A percentile compares a stretch with the other conserved stretches of the same genome.
phyloP scores from a whole-genome alignment of 2,888 invertebrate species.

The Abscondita cerata region DNA sequence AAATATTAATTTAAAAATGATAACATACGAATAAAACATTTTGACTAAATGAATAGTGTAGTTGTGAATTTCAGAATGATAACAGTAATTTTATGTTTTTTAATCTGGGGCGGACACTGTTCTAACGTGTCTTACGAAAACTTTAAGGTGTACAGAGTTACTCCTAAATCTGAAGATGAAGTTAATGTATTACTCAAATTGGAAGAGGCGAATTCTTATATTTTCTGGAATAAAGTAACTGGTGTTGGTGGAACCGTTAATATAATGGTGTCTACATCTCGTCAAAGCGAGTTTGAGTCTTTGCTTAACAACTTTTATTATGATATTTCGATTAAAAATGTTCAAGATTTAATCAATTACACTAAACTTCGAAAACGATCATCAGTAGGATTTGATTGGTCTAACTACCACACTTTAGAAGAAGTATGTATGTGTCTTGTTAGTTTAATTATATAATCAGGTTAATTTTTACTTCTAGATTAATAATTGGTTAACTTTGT shows the following conservation, averaged over 20 bases:
- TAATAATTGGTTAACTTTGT: constrained; percentile 64
- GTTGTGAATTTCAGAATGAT: too few species aligned
- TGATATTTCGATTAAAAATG: constrained; percentile 63
- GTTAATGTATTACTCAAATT: constrained; percentile 5
- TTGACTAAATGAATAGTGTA: too few species aligned
- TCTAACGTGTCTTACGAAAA: constrained; percentile 38
- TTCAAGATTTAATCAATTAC: constrained; percentile 60
- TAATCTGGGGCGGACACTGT: too few species aligned
- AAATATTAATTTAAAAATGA: too few species aligned
- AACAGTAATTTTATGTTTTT: too few species aligned
- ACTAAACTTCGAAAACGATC: constrained; percentile 52
- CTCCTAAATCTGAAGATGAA: constrained; percentile 40
- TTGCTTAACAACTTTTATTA: constrained; percentile 56
- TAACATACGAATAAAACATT: too few species aligned
- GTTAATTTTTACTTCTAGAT: constrained; percentile 55
- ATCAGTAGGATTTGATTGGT: constrained; percentile 63
- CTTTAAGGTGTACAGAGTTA: constrained; percentile 48
- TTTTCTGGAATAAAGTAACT: constrained; percentile 58
- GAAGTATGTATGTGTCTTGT: constrained; percentile 51
- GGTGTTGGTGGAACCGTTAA: constrained; percentile 52
- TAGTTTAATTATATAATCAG: neutral
- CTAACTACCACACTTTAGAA: constrained; percentile 64
- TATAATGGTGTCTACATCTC: constrained; percentile 68
- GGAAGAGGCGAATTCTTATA: constrained; percentile 8
- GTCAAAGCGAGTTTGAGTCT: constrained; percentile 58